phyloP scores from a whole-genome alignment of 2,797 vertebrate genomes.

The Molossus alvarezi region DNA sequence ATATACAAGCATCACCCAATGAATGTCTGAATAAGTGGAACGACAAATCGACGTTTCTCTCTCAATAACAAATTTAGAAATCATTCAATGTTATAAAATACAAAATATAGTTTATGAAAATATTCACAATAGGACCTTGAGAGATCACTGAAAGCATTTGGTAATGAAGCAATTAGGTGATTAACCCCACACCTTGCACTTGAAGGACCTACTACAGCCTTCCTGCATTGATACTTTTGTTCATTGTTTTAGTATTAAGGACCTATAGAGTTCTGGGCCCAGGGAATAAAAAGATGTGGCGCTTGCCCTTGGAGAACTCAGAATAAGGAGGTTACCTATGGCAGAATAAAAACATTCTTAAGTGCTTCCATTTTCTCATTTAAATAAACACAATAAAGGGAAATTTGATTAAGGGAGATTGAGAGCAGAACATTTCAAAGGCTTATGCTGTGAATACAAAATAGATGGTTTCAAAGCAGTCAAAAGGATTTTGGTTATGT shows the following conservation, averaged over 20 bases:
- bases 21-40: not conserved
- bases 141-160: conserved; percentile 63
- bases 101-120: conserved; percentile 44
- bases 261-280: conserved; percentile 44
- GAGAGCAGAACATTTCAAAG: conserved; percentile 77
- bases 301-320: conserved; percentile 46
- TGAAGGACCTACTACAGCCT: conserved; percentile 29
- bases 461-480: conserved; percentile 73
- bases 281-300: conserved; percentile 50
- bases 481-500: conserved; percentile 73
- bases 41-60: not conserved
- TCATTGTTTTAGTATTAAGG: conserved; percentile 57
- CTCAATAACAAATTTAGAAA: not conserved
- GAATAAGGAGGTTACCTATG: conserved; percentile 60
- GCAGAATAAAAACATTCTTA: conserved; percentile 78
- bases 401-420: conserved; percentile 72
- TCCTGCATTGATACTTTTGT: conserved; percentile 35
- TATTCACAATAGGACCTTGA: conserved; percentile 38
- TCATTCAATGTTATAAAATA: conserved; percentile 21
- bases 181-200: conserved; percentile 6
- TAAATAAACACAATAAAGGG: conserved; percentile 79
- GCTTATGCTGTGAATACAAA: conserved; percentile 71
- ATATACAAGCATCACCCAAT: not conserved
- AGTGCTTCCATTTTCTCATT: conserved; percentile 77
- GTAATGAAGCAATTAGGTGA: conserved; percentile 25